Percentiles rank a stretch among this genome's conserved stretches.
These are phyloP conservation scores for Podargus strigoides DNA, from an alignment of 2,797 vertebrate genomes.

Conservation along the genomic window DNA sequence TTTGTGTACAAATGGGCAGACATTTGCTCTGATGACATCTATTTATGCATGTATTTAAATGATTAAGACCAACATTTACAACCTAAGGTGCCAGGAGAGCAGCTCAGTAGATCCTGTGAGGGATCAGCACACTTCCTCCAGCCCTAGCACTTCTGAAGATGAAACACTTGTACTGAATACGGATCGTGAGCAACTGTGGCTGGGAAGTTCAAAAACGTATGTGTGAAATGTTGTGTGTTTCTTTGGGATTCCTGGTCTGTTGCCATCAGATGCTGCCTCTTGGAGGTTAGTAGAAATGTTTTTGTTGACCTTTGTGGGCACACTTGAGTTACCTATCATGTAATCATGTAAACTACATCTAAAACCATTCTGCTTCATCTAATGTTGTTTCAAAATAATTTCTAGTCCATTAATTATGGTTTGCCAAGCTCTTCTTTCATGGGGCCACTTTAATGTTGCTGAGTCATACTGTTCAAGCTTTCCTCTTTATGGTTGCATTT, in stretches of 20 bases:
- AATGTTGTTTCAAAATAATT: not conserved
- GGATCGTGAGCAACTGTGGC: not conserved
- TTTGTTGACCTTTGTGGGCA: not conserved
- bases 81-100: not conserved
- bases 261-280: not conserved
- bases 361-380: not conserved
- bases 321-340: not conserved
- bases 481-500: not conserved
- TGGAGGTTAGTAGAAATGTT: not conserved
- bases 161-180: not conserved
- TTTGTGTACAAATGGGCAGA: not conserved
- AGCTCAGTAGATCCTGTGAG: not conserved
- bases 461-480: not conserved
- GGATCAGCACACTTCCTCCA: not conserved
- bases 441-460: not conserved
- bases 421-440: not conserved
- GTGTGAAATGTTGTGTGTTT: not conserved
- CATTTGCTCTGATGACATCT: not conserved
- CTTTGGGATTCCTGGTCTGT: not conserved
- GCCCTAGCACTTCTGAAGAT: accelerated
- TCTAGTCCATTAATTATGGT: not conserved
- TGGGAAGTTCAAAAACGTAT: not conserved
- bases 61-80: not conserved
- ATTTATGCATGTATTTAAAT: not conserved
- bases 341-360: not conserved